Percentiles rank a stretch among this genome's conserved stretches.
phyloP scores from a whole-genome alignment of 2,113 vertebrate genomes.

The Aramus guarauna region DNA sequence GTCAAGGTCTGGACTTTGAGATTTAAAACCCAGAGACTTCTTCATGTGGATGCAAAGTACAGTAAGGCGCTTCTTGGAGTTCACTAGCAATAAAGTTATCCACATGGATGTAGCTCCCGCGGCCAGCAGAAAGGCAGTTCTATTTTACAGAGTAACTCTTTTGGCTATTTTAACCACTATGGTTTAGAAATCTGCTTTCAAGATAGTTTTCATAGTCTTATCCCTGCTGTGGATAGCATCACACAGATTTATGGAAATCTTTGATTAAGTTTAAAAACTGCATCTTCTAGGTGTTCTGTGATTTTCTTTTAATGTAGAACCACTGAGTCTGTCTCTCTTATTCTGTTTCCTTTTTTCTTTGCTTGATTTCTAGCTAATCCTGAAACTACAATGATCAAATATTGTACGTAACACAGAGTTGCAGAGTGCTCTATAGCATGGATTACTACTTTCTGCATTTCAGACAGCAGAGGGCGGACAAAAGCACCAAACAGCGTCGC shows the following conservation, averaged over 20 bases:
- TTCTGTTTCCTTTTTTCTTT: neutral
- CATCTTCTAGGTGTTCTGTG: neutral
- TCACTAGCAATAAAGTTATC: neutral
- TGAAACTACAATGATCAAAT: neutral
- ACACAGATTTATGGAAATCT: neutral
- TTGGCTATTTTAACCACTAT: neutral
- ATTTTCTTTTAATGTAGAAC: neutral
- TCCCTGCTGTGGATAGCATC: neutral
- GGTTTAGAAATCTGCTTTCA: neutral
- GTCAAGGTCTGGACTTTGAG: neutral
- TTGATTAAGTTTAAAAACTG: neutral
- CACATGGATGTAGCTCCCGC: neutral
- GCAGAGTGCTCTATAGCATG: neutral
- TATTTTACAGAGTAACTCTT: too few species aligned
- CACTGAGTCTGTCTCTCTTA: neutral
- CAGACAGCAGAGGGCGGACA: slow-evolving; percentile 14
- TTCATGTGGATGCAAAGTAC: neutral
- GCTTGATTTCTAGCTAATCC: neutral
- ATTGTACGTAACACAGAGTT: fast-evolving
- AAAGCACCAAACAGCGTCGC: neutral
- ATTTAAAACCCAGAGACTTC: neutral
- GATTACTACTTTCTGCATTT: neutral
- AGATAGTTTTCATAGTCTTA: neutral
- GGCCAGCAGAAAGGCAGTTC: neutral
- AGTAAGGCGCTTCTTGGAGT: neutral